Evolutionary conservation across 2,797 vertebrate genomes (phyloP).

Genomic region (Gastrophryne carolinensis): DNA sequence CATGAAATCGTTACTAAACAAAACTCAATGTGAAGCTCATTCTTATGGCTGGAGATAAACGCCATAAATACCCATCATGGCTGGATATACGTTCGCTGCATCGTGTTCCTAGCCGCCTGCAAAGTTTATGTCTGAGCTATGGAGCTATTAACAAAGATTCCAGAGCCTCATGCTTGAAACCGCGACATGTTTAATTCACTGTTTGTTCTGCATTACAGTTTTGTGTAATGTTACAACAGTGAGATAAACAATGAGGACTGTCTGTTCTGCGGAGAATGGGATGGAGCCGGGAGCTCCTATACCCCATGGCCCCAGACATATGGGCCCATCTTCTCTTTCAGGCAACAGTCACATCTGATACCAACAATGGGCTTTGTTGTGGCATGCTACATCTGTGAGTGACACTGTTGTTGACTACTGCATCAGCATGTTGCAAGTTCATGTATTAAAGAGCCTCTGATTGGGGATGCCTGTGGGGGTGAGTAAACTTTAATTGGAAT

Average conservation of each 20-base stretch:
- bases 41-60: conserved; percentile 50
- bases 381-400: neutral
- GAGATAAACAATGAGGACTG: conserved; percentile 62
- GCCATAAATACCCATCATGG: conserved; percentile 29
- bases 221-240: conserved; percentile 62
- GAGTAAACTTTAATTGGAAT: too few relatives aligned
- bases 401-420: neutral
- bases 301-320: neutral
- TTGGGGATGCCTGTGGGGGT: too few relatives aligned
- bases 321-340: neutral
- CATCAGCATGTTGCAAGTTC: neutral
- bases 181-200: conserved; percentile 68
- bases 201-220: conserved; percentile 67
- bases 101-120: conserved; percentile 17
- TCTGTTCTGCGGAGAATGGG: conserved; percentile 59
- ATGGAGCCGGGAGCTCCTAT: conserved; percentile 47
- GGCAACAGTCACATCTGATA: conserved; percentile 17
- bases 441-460: neutral
- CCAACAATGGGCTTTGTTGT: neutral
- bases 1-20: conserved; percentile 47
- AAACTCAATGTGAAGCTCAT: conserved; percentile 48
- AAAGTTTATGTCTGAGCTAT: conserved; percentile 55
- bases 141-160: conserved; percentile 63
- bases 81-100: conserved; percentile 11
- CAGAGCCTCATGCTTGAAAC: conserved; percentile 64